A percentile compares a stretch with the other conserved stretches of the same genome.
Evolutionary conservation across 2,797 vertebrate species (phyloP).

Genomic region (Eidolon dupreanum): DNA sequence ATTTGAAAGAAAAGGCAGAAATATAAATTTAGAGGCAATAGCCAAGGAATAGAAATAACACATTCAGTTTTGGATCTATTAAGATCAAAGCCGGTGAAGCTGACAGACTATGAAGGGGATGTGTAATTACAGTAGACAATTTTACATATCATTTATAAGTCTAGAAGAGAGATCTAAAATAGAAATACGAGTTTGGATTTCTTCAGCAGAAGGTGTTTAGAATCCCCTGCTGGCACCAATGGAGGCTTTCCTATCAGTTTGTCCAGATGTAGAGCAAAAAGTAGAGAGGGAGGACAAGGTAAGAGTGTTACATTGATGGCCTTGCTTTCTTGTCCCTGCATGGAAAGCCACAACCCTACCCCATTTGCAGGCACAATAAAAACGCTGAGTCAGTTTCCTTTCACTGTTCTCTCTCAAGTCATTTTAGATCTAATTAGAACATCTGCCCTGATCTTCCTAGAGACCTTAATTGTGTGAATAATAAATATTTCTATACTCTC

Average conservation of each 20-base stretch:
- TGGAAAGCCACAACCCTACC: neutral
- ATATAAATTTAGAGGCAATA: neutral
- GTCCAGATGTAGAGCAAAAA: no score
- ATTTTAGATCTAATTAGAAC: neutral
- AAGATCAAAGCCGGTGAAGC: neutral
- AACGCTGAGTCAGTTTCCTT: neutral
- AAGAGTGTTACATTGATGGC: no score
- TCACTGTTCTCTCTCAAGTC: neutral
- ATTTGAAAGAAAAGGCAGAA: neutral
- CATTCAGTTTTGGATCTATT: neutral
- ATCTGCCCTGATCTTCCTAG: neutral
- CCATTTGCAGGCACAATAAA: neutral
- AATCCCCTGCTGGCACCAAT: no score
- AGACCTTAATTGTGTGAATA: neutral
- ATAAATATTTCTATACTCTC: neutral
- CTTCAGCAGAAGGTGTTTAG: neutral
- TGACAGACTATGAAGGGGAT: neutral
- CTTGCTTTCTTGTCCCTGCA: neutral
- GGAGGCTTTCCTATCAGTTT: no score
- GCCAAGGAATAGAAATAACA: neutral
- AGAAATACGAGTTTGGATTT: neutral
- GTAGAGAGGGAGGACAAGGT: no score
- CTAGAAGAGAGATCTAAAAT: neutral
- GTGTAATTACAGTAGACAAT: neutral
- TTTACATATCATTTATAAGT: neutral